A percentile compares a stretch with the other conserved stretches of the same genome.
These are phyloP conservation scores for Siniperca undulata DNA, from an alignment of 2,797 vertebrate species.

Conservation along the genomic window DNA sequence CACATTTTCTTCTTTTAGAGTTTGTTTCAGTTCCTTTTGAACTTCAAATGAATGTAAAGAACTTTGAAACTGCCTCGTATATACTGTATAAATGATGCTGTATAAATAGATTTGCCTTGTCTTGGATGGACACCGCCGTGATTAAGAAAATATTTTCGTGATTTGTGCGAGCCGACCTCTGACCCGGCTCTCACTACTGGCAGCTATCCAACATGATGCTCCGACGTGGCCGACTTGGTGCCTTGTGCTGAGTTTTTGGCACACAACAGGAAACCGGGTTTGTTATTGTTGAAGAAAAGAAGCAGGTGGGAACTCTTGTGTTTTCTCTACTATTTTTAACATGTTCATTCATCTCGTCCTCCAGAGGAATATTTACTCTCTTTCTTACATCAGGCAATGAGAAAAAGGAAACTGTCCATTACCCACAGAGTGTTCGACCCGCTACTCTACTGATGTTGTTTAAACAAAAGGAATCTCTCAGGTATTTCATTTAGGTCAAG, in stretches of 20 bases:
- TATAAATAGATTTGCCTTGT: not conserved
- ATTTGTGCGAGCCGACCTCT: constrained; percentile 8
- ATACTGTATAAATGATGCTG: no score
- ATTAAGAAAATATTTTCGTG: constrained; percentile 1
- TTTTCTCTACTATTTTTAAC: constrained; percentile 22
- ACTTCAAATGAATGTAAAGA: not conserved
- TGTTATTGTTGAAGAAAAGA: constrained; percentile 5
- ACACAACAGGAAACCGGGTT: not conserved
- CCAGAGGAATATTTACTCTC: not conserved
- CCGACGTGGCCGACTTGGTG: not conserved
- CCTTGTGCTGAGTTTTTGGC: not conserved
- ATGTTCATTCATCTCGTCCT: constrained; percentile 7
- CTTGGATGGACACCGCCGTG: not conserved
- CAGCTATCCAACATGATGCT: not conserved
- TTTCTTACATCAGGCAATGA: not conserved
- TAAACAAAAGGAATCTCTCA: constrained; percentile 7
- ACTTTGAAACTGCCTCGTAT: not conserved
- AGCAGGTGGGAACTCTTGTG: constrained; percentile 11
- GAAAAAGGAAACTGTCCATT: not conserved
- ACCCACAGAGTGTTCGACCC: not conserved
- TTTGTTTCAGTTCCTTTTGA: not conserved
- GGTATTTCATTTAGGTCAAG: constrained; percentile 11
- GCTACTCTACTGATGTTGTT: not conserved
- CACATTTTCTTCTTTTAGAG: not conserved
- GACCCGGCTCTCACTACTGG: not conserved